These are phyloP conservation scores for Drosophila nigromelanica DNA, from an alignment of 1,140 invertebrate species.

Conservation along the genomic window DNA sequence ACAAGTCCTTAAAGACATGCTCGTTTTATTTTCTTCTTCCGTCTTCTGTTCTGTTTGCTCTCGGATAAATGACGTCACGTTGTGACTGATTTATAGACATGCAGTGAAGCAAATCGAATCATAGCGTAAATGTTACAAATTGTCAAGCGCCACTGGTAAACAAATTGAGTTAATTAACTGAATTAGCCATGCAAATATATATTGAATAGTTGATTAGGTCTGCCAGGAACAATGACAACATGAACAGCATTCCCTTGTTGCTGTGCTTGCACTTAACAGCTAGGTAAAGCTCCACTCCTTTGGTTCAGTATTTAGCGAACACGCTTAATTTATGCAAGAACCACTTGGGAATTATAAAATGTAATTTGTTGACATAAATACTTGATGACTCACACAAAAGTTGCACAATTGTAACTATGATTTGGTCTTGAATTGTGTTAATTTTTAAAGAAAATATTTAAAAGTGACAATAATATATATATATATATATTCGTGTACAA, in stretches of 20 bases:
- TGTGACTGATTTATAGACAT: slow-evolving; percentile 31
- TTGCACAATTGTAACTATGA: too few relatives aligned
- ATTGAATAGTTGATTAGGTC: slow-evolving; percentile 20
- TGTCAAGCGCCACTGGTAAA: slow-evolving; percentile 3
- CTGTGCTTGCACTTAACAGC: background rate
- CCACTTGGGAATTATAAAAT: slow-evolving; percentile 20
- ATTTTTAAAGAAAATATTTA: too few relatives aligned
- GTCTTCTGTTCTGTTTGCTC: slow-evolving; percentile 5
- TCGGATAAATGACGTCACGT: slow-evolving; percentile 26
- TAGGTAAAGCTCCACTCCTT: background rate
- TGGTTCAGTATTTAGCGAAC: background rate
- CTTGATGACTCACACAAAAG: slow-evolving; percentile 6
- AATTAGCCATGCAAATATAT: slow-evolving; percentile 21
- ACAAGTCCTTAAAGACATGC: slow-evolving; percentile 24
- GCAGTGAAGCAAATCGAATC: slow-evolving; percentile 26
- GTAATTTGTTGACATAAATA: slow-evolving; percentile 21
- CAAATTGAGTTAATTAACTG: slow-evolving; percentile 42
- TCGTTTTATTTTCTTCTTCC: background rate
- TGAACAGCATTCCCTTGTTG: background rate
- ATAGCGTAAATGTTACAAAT: slow-evolving; percentile 35
- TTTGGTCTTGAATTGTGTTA: too few relatives aligned
- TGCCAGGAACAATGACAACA: background rate
- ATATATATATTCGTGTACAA: too few relatives aligned
- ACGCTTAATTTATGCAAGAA: slow-evolving; percentile 14
- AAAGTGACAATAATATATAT: too few relatives aligned